Percentiles rank a stretch among this genome's conserved stretches.
Evolutionary conservation across 1,140 invertebrate genomes (phyloP).

Genomic region (Diabrotica undecimpunctata): DNA sequence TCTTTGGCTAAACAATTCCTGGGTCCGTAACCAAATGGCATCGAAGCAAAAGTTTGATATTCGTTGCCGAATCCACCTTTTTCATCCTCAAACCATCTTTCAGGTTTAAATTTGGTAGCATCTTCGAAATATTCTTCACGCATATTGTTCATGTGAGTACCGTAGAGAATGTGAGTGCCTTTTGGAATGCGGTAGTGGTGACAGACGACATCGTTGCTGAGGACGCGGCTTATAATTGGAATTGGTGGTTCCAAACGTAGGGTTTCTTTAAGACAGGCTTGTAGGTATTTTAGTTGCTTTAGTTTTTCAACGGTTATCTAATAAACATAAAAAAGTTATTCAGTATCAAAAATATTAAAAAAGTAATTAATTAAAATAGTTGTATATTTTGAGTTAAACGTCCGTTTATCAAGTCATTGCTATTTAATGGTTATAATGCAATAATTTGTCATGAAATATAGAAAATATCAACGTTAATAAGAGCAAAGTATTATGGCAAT

Average conservation of each 20-base stretch:
- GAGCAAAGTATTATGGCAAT: no score
- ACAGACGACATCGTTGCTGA: slow-evolving; percentile 62
- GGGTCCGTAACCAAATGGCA: slow-evolving; percentile 59
- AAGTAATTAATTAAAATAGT: no score
- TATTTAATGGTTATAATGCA: no score
- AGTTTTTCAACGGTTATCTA: slow-evolving; percentile 37
- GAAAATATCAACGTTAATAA: no score
- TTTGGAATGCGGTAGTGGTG: slow-evolving; percentile 56
- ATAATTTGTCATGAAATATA: no score
- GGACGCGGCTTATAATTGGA: slow-evolving; percentile 59
- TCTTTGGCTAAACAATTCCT: slow-evolving; percentile 58
- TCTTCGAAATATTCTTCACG: slow-evolving; percentile 70
- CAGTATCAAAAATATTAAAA: no score
- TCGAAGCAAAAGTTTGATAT: slow-evolving; percentile 49
- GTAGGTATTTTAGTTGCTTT: slow-evolving; percentile 55
- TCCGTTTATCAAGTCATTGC: no score
- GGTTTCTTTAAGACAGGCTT: slow-evolving; percentile 66
- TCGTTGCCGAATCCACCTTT: slow-evolving; percentile 23
- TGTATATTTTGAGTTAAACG: no score
- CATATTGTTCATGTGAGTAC: slow-evolving; percentile 62
- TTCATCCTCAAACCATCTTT: slow-evolving; percentile 61
- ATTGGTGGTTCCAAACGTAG: slow-evolving; percentile 61
- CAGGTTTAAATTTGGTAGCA: slow-evolving; percentile 64
- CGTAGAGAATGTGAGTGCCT: slow-evolving; percentile 68
- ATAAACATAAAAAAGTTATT: not conserved